These are phyloP conservation scores for Zapus hudsonius DNA, from an alignment of 2,113 vertebrate species.

Conservation along the genomic window DNA sequence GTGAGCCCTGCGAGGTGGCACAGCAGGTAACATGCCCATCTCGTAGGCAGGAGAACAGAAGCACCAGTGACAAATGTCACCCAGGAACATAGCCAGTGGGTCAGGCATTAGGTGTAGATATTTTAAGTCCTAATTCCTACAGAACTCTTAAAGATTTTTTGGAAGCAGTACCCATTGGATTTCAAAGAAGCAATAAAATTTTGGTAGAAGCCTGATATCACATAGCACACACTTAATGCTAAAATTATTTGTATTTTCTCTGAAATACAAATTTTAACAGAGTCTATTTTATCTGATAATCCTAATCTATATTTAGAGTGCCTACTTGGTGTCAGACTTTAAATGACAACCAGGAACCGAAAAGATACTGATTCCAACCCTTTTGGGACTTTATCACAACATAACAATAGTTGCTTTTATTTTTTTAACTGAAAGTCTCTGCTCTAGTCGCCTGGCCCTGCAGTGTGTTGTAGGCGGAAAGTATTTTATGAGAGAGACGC, in stretches of 20 bases:
- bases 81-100: too few species aligned
- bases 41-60: neutral
- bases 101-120: neutral
- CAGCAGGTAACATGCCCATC: too few species aligned
- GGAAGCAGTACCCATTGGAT: neutral
- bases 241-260: neutral
- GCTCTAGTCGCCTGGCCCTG: constrained; percentile 27
- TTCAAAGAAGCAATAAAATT: neutral
- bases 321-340: constrained; percentile 41
- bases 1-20: neutral
- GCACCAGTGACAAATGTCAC: too few species aligned
- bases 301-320: neutral
- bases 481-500: constrained; percentile 16
- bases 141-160: neutral
- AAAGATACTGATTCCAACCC: constrained; percentile 47
- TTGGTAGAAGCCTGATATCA: neutral
- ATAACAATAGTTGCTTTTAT: constrained; percentile 76
- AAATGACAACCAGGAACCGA: constrained; percentile 54
- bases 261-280: neutral
- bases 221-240: neutral
- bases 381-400: constrained; percentile 67
- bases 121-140: neutral
- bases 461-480: constrained; percentile 24
- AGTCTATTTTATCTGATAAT: neutral
- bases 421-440: constrained; percentile 67